Conservation (phyloP, 2,113 vertebrate genomes). For the Eulemur macaco region DNA sequence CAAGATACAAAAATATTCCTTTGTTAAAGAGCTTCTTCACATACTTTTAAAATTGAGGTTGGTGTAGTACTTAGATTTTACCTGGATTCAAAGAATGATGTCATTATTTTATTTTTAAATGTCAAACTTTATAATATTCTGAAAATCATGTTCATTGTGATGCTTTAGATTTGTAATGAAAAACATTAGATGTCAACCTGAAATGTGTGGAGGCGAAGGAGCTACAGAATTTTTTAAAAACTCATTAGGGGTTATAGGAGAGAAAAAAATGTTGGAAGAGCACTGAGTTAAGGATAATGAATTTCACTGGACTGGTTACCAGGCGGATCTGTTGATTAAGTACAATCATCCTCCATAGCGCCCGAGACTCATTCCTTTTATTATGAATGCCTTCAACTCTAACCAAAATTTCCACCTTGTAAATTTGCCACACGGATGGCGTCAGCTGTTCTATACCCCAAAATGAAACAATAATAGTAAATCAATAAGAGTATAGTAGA, state of each 20-base stretch:
- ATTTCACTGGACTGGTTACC: neutral
- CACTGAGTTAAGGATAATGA: neutral
- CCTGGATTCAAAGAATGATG: neutral
- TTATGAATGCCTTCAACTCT: neutral
- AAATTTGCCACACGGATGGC: neutral
- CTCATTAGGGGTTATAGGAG: neutral
- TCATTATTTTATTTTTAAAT: neutral
- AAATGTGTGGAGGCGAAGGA: neutral
- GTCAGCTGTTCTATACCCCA: neutral
- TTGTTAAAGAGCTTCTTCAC: neutral
- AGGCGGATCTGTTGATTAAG: neutral
- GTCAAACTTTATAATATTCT: neutral
- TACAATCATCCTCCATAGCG: neutral
- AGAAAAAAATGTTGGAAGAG: neutral
- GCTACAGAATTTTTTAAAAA: neutral
- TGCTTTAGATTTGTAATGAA: neutral
- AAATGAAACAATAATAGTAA: neutral
- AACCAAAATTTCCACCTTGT: neutral
- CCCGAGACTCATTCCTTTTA: neutral
- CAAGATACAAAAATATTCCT: neutral
- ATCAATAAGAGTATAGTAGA: neutral
- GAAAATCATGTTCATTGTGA: neutral
- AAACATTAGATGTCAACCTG: conserved; percentile 4
- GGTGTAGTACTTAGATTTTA: neutral
- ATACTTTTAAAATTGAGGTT: neutral